These are phyloP conservation scores for Mamestra configurata DNA, from an alignment of 1,140 invertebrate species.

Conservation along the genomic window DNA sequence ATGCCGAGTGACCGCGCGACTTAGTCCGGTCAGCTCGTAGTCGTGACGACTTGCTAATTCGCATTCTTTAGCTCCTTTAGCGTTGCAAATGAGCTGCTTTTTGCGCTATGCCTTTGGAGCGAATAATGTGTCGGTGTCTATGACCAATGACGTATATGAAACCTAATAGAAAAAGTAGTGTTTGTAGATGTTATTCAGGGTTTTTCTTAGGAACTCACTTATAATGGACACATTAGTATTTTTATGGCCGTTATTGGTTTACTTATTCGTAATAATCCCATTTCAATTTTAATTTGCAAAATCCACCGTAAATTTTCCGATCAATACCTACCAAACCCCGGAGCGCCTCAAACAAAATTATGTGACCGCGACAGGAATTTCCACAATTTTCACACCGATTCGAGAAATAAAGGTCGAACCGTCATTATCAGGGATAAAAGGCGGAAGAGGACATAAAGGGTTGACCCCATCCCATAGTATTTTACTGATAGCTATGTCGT, in stretches of 20 bases:
- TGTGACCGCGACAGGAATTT: conserved; percentile 45
- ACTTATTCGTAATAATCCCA: background rate
- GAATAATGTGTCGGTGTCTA: no score
- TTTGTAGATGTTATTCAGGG: no score
- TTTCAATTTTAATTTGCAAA: background rate
- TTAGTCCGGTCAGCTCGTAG: background rate
- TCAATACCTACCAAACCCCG: background rate
- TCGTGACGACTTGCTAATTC: background rate
- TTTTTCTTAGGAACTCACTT: no score
- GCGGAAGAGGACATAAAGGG: conserved; percentile 57
- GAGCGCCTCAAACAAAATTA: conserved; percentile 31
- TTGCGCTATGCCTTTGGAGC: no score
- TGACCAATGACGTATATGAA: no score
- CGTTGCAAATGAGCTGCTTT: no score
- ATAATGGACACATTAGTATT: no score
- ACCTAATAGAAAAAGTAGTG: no score
- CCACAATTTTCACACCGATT: conserved; percentile 57
- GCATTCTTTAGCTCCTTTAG: background rate
- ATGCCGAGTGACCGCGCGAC: conserved; percentile 2
- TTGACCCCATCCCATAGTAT: conserved; percentile 56
- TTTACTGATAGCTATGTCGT: conserved; percentile 51
- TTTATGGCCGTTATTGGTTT: no score
- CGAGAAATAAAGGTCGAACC: conserved; percentile 59
- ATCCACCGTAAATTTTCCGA: background rate
- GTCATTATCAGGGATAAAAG: conserved; percentile 63